phyloP scores from a whole-genome alignment of 23 tunicate genomes.

The Oikopleura vanhoeffeni region DNA sequence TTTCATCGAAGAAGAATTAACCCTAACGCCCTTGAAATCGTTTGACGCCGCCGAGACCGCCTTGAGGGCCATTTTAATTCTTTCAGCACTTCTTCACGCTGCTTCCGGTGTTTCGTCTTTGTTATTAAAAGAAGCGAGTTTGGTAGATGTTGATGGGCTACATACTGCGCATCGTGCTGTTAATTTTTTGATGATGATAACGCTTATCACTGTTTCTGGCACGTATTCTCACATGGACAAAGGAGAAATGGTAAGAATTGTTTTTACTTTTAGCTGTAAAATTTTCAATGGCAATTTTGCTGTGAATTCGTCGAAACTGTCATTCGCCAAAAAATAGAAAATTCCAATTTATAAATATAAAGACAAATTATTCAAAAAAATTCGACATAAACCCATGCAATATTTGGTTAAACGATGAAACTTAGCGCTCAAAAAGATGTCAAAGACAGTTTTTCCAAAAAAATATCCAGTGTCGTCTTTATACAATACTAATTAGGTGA shows the following conservation, averaged over 20 bases:
- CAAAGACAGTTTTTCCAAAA: too few relatives aligned
- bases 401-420: too few relatives aligned
- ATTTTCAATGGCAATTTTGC: too few relatives aligned
- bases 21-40: not conserved
- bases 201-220: not conserved
- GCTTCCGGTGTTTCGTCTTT: not conserved
- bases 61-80: not conserved
- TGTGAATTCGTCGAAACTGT: too few relatives aligned
- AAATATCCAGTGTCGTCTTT: too few relatives aligned
- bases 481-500: too few relatives aligned
- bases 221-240: not conserved
- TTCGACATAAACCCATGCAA: too few relatives aligned
- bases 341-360: too few relatives aligned
- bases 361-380: too few relatives aligned
- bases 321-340: too few relatives aligned
- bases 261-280: too few relatives aligned
- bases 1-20: not conserved
- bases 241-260: not conserved
- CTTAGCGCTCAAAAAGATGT: too few relatives aligned
- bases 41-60: not conserved
- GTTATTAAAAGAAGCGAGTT: not conserved
- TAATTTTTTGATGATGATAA: not conserved
- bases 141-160: not conserved
- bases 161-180: not conserved
- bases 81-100: not conserved